Conservation (phyloP, 2,888 invertebrate species). For the Pemphredon lugubris region DNA sequence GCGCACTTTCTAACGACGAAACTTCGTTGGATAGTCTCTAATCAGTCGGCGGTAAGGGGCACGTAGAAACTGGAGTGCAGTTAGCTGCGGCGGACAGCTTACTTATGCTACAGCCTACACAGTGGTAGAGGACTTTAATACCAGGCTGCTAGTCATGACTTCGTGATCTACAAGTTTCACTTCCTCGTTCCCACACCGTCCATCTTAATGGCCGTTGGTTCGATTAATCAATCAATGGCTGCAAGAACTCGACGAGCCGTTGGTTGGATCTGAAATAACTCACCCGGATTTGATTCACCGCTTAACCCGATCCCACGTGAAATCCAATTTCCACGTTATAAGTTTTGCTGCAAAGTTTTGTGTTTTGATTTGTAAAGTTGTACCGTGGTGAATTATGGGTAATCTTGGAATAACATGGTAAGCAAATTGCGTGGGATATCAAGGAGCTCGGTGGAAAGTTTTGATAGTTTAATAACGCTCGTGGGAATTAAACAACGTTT, state of each 20-base stretch:
- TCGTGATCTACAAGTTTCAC: slow-evolving; percentile 60
- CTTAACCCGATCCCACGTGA: no score
- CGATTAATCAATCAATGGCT: slow-evolving; percentile 49
- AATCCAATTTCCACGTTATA: no score
- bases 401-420: no score
- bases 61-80: slow-evolving; percentile 41
- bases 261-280: slow-evolving; percentile 14
- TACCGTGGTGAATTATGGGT: no score
- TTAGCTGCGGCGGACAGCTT: slow-evolving; percentile 53
- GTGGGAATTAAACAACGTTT: no score
- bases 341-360: no score
- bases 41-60: slow-evolving; percentile 27
- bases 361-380: no score
- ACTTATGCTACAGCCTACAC: slow-evolving; percentile 46
- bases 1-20: slow-evolving; percentile 4
- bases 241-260: slow-evolving; percentile 27
- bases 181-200: slow-evolving; percentile 65
- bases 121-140: slow-evolving; percentile 40
- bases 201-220: slow-evolving; percentile 28
- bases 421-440: no score
- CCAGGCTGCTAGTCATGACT: slow-evolving; percentile 47
- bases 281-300: no score
- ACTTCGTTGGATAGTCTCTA: slow-evolving; percentile 20
- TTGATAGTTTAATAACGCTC: no score
- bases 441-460: no score